Conservation (phyloP, 2,113 vertebrate species). For the Lampris megalopsis region DNA sequence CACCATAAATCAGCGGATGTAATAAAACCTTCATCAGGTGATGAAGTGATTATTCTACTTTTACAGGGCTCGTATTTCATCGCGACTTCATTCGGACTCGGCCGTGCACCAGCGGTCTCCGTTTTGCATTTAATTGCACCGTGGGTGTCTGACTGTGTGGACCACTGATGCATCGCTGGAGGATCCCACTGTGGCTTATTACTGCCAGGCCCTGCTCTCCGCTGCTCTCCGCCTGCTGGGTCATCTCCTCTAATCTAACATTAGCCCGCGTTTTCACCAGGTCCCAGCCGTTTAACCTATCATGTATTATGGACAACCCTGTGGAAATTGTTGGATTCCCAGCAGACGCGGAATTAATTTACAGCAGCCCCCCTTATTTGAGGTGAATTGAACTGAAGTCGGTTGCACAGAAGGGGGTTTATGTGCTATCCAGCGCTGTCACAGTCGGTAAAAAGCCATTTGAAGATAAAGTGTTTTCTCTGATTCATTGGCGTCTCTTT, state of each 20-base stretch:
- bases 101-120: conserved; percentile 37
- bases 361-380: conserved; percentile 60
- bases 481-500: conserved; percentile 68
- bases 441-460: conserved; percentile 75
- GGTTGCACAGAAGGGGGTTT: conserved; percentile 33
- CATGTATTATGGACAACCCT: conserved; percentile 75
- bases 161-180: conserved; percentile 54
- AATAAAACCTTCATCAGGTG: conserved; percentile 24
- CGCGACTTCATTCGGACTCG: conserved; percentile 24
- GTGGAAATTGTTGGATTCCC: conserved; percentile 69
- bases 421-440: conserved; percentile 65
- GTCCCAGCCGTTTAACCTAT: conserved; percentile 73
- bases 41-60: conserved; percentile 10
- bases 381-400: conserved; percentile 74
- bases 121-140: conserved; percentile 67
- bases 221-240: conserved; percentile 69
- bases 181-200: conserved; percentile 77
- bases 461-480: conserved; percentile 73
- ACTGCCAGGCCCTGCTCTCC: conserved; percentile 61
- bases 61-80: conserved; percentile 21
- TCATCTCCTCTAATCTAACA: conserved; percentile 74
- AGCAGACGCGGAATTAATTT: conserved; percentile 72
- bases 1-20: neutral
- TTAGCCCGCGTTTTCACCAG: conserved; percentile 59
- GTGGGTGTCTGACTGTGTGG: conserved; percentile 53